Evolutionary conservation across 2,113 vertebrate species (phyloP).

Genomic region (Neopipo cinnamomea): DNA sequence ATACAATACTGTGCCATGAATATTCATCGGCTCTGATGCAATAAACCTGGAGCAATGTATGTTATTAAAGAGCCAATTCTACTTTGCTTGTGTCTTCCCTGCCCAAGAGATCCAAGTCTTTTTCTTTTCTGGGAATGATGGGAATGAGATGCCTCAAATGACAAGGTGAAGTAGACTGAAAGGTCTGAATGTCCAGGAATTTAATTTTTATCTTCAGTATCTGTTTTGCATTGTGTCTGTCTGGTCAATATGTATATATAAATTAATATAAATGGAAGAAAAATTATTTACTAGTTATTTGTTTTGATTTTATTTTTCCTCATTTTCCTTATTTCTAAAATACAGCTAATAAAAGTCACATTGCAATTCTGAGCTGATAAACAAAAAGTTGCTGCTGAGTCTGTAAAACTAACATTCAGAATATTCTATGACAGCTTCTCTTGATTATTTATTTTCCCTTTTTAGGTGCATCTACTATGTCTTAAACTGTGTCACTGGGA

Average conservation of each 20-base stretch:
- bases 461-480: neutral
- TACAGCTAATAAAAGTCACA: neutral
- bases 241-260: neutral
- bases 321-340: neutral
- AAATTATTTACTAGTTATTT: neutral
- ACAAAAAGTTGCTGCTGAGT: neutral
- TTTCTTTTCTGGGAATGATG: no score
- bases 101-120: neutral
- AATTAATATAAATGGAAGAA: neutral
- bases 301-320: neutral
- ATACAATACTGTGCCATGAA: neutral
- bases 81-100: neutral
- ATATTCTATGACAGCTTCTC: neutral
- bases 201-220: neutral
- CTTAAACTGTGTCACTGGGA: neutral
- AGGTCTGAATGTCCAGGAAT: neutral
- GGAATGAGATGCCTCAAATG: neutral
- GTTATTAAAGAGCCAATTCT: neutral
- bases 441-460: neutral
- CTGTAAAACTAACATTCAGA: neutral
- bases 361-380: neutral
- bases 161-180: neutral
- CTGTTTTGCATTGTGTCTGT: neutral
- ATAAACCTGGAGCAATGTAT: neutral
- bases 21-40: neutral